These are phyloP conservation scores for Lasioglossum morio DNA, from an alignment of 2,888 invertebrate genomes.

Conservation along the genomic window DNA sequence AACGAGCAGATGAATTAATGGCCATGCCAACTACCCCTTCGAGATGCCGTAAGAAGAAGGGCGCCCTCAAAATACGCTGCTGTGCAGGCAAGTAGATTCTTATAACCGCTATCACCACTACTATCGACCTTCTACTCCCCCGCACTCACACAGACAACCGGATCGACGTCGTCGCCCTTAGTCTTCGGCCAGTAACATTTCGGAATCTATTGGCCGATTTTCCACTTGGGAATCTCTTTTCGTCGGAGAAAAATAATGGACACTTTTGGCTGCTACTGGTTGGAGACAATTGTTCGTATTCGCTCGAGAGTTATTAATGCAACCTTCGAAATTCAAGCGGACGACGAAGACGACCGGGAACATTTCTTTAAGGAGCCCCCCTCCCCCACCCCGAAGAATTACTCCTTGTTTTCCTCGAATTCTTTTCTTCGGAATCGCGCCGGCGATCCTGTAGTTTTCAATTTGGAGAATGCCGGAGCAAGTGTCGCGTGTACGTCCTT, in stretches of 20 bases:
- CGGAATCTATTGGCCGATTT: constrained; percentile 73
- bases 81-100: constrained; percentile 70
- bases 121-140: constrained; percentile 41
- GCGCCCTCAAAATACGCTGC: constrained; percentile 69
- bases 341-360: constrained; percentile 3
- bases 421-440: neutral
- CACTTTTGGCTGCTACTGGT: constrained; percentile 22
- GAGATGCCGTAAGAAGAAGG: constrained; percentile 71
- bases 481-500: neutral
- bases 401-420: neutral
- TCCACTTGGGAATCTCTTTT: constrained; percentile 59
- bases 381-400: neutral
- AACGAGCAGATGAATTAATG: constrained; percentile 83
- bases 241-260: constrained; percentile 60
- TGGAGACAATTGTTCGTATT: constrained; percentile 36
- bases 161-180: constrained; percentile 35
- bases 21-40: constrained; percentile 80
- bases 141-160: constrained; percentile 20
- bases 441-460: neutral
- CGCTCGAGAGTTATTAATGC: constrained; percentile 38
- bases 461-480: neutral
- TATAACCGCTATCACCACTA: constrained; percentile 65
- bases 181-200: constrained; percentile 49
- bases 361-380: neutral
- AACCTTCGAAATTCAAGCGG: constrained; percentile 38